Base-by-base conservation (phyloP, 2,113 vertebrate species). In the Solenodon paradoxus region DNA sequence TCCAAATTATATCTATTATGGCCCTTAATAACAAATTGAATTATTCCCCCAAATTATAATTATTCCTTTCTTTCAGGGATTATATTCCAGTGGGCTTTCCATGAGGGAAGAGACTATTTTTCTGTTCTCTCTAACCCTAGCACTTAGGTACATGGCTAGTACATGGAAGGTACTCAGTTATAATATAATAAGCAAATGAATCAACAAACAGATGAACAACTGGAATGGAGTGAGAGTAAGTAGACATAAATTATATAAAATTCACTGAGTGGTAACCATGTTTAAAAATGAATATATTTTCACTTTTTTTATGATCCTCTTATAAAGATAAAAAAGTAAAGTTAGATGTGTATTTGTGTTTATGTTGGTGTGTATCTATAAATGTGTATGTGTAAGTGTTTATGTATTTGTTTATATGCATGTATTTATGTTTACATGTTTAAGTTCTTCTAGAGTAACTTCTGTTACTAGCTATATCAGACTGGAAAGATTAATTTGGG, bases 401-500 rank as follows among this genome's bases (percentile, higher is more conserved):
- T 77, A 17, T 32, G 26, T 78, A 1, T 59, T 3, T 61, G 13
- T 89, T 11, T 74, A 24, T 32, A 57, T n/a, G n/a, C n/a, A n/a
- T n/a, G n/a, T n/a, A n/a, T n/a, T n/a, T n/a, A n/a, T n/a, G n/a
- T n/a, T n/a, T n/a, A n/a, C n/a, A 11, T 63, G 35, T 49, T 49
- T 45, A 68, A 71, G 69, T 35, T 32, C 24, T 45, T 88, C 16
- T 49, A 82, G 32, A 71, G 19, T 63, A 78, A 57, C 7, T 77
- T 69, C 49, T 49, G 8, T 77, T 57, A 78, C 10, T 49, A 84
- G 22, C 9, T 42, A 9, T 72, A 78, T 92, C 17, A 64, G n/a
- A 92, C 88, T 84, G 19, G 28, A 72, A 20, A 88, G 40, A 24
- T 40, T 38, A 45, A 92, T 80, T 79, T 94, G 32, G 40, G 11